phyloP scores from a whole-genome alignment of 2,113 vertebrate genomes.

The Struthidea cinerea region DNA sequence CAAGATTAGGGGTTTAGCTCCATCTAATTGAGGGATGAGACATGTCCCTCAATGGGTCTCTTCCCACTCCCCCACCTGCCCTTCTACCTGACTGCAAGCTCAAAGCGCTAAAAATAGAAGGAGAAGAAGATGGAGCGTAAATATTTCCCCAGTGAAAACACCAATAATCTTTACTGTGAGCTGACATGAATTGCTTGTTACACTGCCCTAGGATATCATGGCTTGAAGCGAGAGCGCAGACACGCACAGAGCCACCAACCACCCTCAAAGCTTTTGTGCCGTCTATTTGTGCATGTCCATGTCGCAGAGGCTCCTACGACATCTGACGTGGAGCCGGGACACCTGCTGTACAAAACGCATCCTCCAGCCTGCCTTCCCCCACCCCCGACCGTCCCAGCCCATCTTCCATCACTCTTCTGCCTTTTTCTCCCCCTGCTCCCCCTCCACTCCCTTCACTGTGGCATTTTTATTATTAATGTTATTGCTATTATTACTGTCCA shows the following conservation, averaged over 20 bases:
- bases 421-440: not conserved
- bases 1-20: slow-evolving; percentile 32
- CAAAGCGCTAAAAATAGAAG: slow-evolving; percentile 25
- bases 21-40: slow-evolving; percentile 4
- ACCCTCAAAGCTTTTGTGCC: not conserved
- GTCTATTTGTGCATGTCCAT: not conserved
- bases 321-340: not conserved
- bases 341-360: not conserved
- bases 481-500: slow-evolving; percentile 65
- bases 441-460: not conserved
- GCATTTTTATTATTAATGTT: slow-evolving; percentile 59
- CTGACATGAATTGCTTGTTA: slow-evolving; percentile 50
- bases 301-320: not conserved
- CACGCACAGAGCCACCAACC: not conserved
- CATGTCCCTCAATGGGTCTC: not conserved
- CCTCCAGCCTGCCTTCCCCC: not conserved
- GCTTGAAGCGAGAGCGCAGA: not conserved
- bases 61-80: not conserved
- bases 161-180: slow-evolving; percentile 46
- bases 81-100: slow-evolving; percentile 35
- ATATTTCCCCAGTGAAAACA: slow-evolving; percentile 56
- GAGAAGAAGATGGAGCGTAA: slow-evolving; percentile 19
- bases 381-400: not conserved
- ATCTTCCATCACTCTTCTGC: slow-evolving; percentile 9
- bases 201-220: slow-evolving; percentile 38